Base-by-base conservation (phyloP, 2,888 invertebrate genomes). In the Chloroclysta siterata region DNA sequence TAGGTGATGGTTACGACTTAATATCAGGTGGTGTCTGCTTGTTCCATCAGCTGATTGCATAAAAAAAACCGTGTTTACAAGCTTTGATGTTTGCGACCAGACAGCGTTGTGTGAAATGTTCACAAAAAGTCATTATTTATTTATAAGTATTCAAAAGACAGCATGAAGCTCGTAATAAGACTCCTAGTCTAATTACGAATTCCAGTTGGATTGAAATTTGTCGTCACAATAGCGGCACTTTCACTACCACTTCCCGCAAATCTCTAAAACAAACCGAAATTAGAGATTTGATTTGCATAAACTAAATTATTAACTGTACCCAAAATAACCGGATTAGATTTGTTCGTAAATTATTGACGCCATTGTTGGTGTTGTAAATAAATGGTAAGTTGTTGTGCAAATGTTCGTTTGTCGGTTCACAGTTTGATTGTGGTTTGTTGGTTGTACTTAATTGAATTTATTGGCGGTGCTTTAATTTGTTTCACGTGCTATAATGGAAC, bases 311-410 rank as follows among this genome's bases (percentile, higher is more conserved):
- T 71, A 76, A 65, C 71, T 65, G 60, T 67, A 53, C 66, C 65
- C 65, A 68, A 68, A 68, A 73, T 79, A 82, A 87, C 75, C 71
- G 76, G 78, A 84, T 87, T 85, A 82, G 66, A 68, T 62, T 70
- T 84, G 79, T 76, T 68, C 53, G 65, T 65, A 68, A 80, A 84
- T 83, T 84, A 84, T 83, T 85, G 82, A 85, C 83, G 74, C 75
- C 81, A 76, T 77, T 81, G 80, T 80, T 77, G 69, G 76, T 75
- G 72, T 73, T 72, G 75, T 77, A 76, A 80, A 79, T 80, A 76
- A 74, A 75, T 71, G 68, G 70, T 76, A 73, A 77, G 75, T 72
- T 71, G 74, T 72, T 74, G 59, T 59, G 64, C 66, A 76, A 77
- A 81, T 74, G 76, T 76, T 73, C 71, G 70, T 73, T 75, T 74